A percentile compares a stretch with the other conserved stretches of the same genome.
Conservation (phyloP, 1,140 invertebrate species). For the Pogonognathellus flavescens region DNA sequence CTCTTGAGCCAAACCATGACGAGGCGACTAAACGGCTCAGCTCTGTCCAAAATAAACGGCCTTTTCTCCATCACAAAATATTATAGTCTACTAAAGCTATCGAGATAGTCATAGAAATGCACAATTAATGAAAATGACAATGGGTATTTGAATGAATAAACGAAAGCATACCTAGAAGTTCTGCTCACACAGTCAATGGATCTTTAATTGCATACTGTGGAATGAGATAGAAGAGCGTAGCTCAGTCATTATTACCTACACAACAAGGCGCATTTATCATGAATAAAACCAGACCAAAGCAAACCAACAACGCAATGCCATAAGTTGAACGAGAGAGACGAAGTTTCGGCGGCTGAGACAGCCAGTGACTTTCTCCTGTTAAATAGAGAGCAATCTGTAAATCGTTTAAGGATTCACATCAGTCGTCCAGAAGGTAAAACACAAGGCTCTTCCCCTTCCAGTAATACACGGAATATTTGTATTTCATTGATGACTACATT, state of each 20-base stretch:
- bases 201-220: slow-evolving; percentile 39
- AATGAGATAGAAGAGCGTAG: slow-evolving; percentile 1
- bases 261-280: slow-evolving; percentile 20
- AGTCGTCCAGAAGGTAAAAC: background rate
- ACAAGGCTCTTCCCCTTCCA: background rate
- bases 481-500: too few species aligned
- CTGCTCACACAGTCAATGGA: slow-evolving; percentile 20
- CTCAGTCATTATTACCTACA: slow-evolving; percentile 17
- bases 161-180: slow-evolving; percentile 16
- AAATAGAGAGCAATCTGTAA: slow-evolving; percentile 41
- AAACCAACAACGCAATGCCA: slow-evolving; percentile 7
- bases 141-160: slow-evolving; percentile 31
- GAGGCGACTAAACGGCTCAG: background rate
- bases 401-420: slow-evolving; percentile 43
- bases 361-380: background rate
- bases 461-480: too few species aligned
- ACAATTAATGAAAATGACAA: slow-evolving; percentile 46
- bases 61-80: background rate
- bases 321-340: background rate
- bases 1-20: slow-evolving; percentile 20
- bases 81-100: slow-evolving; percentile 14
- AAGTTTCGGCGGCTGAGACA: background rate
- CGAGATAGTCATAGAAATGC: background rate
- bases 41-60: background rate
- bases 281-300: slow-evolving; percentile 20